phyloP scores from a whole-genome alignment of 2,113 vertebrate genomes.

The Conger conger region DNA sequence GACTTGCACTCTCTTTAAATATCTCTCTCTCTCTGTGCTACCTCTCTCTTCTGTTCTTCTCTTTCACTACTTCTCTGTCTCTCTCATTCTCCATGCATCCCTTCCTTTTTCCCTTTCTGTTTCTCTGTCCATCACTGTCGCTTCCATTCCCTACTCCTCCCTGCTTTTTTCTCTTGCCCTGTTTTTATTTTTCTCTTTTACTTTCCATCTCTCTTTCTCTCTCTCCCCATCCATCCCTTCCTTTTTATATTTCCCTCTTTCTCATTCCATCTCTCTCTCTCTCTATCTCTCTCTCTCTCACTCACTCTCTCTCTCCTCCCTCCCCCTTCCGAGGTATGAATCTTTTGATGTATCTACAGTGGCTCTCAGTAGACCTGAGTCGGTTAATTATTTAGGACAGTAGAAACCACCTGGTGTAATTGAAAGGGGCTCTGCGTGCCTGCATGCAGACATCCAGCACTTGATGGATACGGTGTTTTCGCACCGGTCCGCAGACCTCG shows the following conservation, averaged over 20 bases:
- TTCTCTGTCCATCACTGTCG: neutral
- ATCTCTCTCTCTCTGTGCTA: neutral
- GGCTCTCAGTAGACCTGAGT: conserved; percentile 6
- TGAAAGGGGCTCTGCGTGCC: neutral
- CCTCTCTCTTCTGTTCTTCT: conserved; percentile 11
- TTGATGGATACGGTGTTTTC: neutral
- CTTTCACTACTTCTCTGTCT: conserved; percentile 3
- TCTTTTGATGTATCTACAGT: conserved; percentile 23
- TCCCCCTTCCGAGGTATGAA: neutral
- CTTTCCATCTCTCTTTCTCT: neutral
- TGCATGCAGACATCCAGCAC: neutral
- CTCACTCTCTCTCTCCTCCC: neutral
- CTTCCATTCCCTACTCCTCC: neutral
- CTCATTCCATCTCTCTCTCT: conserved; percentile 7
- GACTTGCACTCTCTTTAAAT: neutral
- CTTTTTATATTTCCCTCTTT: neutral
- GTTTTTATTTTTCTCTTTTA: conserved; percentile 9
- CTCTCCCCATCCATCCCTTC: neutral
- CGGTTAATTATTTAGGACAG: conserved; percentile 22
- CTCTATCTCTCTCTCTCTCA: neutral
- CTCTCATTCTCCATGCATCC: conserved; percentile 15
- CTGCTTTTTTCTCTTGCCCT: neutral
- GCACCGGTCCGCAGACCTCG: neutral
- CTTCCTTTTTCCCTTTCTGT: neutral
- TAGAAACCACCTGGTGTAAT: conserved; percentile 19